phyloP scores from a whole-genome alignment of 1,140 invertebrate genomes.

The Pseudoatta argentina region DNA sequence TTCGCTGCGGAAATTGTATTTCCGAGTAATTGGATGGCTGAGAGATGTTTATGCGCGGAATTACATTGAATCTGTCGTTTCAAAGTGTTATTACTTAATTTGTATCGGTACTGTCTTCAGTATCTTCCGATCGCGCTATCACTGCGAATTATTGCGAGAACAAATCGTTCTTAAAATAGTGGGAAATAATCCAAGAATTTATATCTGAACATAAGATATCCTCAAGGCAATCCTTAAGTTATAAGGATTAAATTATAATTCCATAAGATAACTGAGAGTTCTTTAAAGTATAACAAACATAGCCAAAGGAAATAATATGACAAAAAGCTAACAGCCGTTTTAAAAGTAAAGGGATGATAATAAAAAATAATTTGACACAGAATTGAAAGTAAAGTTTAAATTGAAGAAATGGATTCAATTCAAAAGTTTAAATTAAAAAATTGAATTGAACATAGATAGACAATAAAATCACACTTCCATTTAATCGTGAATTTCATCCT shows the following conservation, averaged over 20 bases:
- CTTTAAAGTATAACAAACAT: background rate
- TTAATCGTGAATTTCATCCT: background rate
- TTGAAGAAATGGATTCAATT: background rate
- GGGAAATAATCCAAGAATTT: background rate
- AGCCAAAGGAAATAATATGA: background rate
- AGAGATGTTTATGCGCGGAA: constrained; percentile 69
- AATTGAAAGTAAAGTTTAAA: constrained; percentile 5
- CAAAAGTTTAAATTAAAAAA: constrained; percentile 2
- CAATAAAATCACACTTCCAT: background rate
- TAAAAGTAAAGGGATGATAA: background rate
- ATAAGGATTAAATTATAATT: too few relatives aligned
- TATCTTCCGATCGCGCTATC: constrained; percentile 21
- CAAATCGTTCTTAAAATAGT: background rate
- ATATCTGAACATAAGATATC: background rate
- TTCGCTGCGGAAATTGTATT: constrained; percentile 66
- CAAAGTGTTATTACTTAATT: constrained; percentile 72
- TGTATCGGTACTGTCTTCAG: constrained; percentile 54
- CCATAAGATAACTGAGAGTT: background rate
- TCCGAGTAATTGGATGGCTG: constrained; percentile 69
- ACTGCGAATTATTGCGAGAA: constrained; percentile 37
- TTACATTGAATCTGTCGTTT: constrained; percentile 65
- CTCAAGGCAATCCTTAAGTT: too few relatives aligned
- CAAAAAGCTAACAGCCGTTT: background rate
- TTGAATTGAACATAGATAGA: background rate
- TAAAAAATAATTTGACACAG: background rate